A percentile compares a stretch with the other conserved stretches of the same genome.
phyloP scores from a whole-genome alignment of 1,140 invertebrate genomes.

The Sminthurinus signatus region DNA sequence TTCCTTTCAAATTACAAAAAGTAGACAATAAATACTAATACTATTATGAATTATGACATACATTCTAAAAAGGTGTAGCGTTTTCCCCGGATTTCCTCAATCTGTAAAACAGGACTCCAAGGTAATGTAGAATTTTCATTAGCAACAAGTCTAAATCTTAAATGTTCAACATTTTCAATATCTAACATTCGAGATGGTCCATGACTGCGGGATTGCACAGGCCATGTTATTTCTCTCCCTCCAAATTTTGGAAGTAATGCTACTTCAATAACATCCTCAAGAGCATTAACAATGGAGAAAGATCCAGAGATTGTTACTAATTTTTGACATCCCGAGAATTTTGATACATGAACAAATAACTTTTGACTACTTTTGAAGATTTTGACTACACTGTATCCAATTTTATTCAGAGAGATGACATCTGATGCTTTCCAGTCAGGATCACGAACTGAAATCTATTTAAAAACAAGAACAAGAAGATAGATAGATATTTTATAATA shows the following conservation, averaged over 20 bases:
- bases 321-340: conserved; percentile 23
- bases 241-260: conserved; percentile 10
- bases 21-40: no score
- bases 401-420: not conserved
- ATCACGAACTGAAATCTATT: no score
- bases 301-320: conserved; percentile 33
- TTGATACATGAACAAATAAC: conserved; percentile 19
- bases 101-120: conserved; percentile 28
- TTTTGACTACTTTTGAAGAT: conserved; percentile 3
- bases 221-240: conserved; percentile 19
- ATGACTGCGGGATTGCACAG: conserved; percentile 17
- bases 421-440: conserved; percentile 7
- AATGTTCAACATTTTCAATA: conserved; percentile 20
- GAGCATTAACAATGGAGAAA: conserved; percentile 25
- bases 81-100: conserved; percentile 12
- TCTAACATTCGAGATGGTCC: conserved; percentile 28
- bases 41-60: no score
- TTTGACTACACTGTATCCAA: not conserved
- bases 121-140: conserved; percentile 1
- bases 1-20: no score
- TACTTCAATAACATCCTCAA: conserved; percentile 21
- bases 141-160: conserved; percentile 21
- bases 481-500: no score
- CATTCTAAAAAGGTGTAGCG: no score
- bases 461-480: no score